phyloP scores from a whole-genome alignment of 30 jellyfish, hydroid and myxozoan genomes.

The Nemopilema nomurai region DNA sequence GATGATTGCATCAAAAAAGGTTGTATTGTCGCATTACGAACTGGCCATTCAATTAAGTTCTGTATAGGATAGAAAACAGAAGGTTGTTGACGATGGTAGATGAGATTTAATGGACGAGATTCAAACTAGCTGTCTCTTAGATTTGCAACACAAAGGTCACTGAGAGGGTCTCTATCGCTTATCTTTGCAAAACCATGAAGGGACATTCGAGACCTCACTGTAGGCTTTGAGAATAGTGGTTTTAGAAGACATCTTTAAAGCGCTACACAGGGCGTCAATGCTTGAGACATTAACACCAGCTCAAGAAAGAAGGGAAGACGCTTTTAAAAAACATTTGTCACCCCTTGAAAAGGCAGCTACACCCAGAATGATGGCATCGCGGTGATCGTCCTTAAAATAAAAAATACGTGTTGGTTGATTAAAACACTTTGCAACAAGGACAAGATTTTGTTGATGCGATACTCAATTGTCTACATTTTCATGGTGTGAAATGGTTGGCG shows the following conservation, averaged over 20 bases:
- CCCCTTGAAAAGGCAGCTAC: too few relatives aligned
- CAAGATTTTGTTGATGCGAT: too few relatives aligned
- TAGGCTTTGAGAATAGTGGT: background rate
- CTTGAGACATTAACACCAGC: too few relatives aligned
- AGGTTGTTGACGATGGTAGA: background rate
- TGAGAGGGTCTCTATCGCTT: background rate
- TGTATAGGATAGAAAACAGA: background rate
- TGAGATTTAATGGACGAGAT: background rate
- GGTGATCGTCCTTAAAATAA: too few relatives aligned
- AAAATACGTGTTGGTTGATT: too few relatives aligned
- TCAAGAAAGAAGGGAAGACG: too few relatives aligned
- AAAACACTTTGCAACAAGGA: too few relatives aligned
- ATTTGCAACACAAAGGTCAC: background rate
- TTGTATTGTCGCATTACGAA: background rate
- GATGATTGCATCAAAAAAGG: background rate
- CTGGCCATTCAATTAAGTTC: background rate
- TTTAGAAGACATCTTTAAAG: background rate
- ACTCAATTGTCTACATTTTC: too few relatives aligned
- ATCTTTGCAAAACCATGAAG: background rate
- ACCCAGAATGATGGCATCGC: too few relatives aligned
- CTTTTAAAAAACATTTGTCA: too few relatives aligned
- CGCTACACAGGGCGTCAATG: background rate
- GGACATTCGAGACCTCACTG: background rate
- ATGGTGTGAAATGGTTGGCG: too few relatives aligned
- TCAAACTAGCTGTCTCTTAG: background rate